These are phyloP conservation scores for Atethmia centrago DNA, from an alignment of 2,888 invertebrate genomes.

Conservation along the genomic window DNA sequence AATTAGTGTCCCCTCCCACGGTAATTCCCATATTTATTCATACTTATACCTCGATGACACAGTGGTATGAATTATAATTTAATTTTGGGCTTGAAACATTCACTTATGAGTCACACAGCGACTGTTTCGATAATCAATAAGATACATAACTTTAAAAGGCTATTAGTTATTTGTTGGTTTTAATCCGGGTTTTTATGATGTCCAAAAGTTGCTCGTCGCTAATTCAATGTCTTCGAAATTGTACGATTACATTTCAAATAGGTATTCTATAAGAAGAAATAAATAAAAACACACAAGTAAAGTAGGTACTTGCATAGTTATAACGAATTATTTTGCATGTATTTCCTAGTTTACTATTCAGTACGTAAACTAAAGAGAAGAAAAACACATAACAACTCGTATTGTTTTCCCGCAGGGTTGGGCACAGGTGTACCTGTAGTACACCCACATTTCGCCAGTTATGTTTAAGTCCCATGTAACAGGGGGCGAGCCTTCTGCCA, in stretches of 20 bases:
- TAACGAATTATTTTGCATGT: not conserved
- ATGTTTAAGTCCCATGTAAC: too few relatives aligned
- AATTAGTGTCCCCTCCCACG: constrained; percentile 63
- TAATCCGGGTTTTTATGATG: constrained; percentile 40
- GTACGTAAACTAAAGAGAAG: not conserved
- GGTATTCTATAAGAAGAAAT: not conserved
- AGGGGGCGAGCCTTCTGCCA: too few relatives aligned
- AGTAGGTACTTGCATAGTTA: not conserved
- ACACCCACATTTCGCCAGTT: too few relatives aligned
- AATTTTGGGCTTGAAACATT: constrained; percentile 55
- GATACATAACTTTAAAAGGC: constrained; percentile 37
- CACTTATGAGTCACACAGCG: constrained; percentile 45
- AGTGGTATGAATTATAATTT: constrained; percentile 44
- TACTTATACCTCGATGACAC: constrained; percentile 11
- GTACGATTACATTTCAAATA: too few relatives aligned
- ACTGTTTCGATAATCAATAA: constrained; percentile 41
- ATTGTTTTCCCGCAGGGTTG: too few relatives aligned
- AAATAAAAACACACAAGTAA: not conserved
- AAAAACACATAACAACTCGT: too few relatives aligned
- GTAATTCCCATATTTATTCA: constrained; percentile 52
- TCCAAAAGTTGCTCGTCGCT: not conserved
- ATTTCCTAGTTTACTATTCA: not conserved
- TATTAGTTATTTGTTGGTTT: constrained; percentile 15
- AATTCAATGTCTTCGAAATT: not conserved
- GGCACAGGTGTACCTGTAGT: too few relatives aligned